Conservation (phyloP, 2,113 vertebrate species). For the Pleuronectes platessa region DNA sequence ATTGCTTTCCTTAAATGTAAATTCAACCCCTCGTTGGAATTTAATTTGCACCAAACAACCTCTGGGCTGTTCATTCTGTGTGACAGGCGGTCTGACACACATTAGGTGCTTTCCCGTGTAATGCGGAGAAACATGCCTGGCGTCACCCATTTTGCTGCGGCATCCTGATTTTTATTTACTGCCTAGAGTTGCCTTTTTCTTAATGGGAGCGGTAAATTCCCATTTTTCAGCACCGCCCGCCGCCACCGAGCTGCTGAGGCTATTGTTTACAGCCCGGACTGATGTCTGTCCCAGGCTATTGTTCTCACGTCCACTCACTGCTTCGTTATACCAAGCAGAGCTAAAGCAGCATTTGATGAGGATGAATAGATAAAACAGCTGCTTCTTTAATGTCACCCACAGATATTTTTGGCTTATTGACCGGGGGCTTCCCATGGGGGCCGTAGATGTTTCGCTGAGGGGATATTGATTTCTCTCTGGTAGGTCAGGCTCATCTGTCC, state of each 20-base stretch:
- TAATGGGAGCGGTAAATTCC: slow-evolving; percentile 23
- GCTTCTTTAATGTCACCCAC: slow-evolving; percentile 41
- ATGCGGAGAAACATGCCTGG: slow-evolving; percentile 17
- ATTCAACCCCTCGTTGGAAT: slow-evolving; percentile 67
- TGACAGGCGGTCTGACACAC: slow-evolving; percentile 67
- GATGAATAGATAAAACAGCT: slow-evolving; percentile 25
- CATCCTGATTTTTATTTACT: slow-evolving; percentile 34
- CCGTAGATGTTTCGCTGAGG: slow-evolving; percentile 43
- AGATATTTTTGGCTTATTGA: slow-evolving; percentile 64
- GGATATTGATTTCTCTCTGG: slow-evolving; percentile 59
- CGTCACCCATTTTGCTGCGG: slow-evolving; percentile 5
- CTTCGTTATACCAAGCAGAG: slow-evolving; percentile 10
- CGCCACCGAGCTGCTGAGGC: slow-evolving; percentile 1
- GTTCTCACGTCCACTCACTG: background rate
- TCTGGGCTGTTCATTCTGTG: slow-evolving; percentile 59
- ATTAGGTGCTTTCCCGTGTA: slow-evolving; percentile 41
- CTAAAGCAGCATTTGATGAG: slow-evolving; percentile 27
- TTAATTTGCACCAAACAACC: slow-evolving; percentile 72
- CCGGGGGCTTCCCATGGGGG: slow-evolving; percentile 36
- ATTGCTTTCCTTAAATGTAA: slow-evolving; percentile 45
- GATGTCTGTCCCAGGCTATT: slow-evolving; percentile 23
- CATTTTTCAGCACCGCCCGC: background rate
- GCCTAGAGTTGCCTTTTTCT: slow-evolving; percentile 15
- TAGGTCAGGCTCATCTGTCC: slow-evolving; percentile 28
- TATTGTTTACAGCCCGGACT: slow-evolving; percentile 9